Percentiles rank a stretch among this genome's conserved stretches.
Evolutionary conservation across 2,113 vertebrate species (phyloP).

Genomic region (Indri indri): DNA sequence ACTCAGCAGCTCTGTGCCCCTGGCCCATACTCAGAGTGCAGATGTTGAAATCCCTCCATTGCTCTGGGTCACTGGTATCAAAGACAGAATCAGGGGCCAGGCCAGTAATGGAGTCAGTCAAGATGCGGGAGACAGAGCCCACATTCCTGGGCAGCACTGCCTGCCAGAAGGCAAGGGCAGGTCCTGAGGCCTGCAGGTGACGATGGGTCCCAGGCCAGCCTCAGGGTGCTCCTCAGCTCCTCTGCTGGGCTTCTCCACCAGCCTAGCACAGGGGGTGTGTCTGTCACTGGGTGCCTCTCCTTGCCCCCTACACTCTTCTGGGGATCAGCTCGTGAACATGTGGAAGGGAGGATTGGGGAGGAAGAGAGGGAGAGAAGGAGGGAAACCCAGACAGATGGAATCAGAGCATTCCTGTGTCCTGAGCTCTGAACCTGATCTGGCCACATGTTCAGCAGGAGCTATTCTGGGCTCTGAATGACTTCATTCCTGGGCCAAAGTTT

Average conservation of each 20-base stretch:
- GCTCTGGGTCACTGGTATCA: slow-evolving; percentile 94
- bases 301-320: neutral
- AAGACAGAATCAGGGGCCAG: slow-evolving; percentile 87
- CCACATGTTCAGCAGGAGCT: neutral
- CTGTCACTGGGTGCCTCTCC: slow-evolving; percentile 85
- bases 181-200: slow-evolving; percentile 83
- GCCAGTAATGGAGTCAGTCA: slow-evolving; percentile 80
- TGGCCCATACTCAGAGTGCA: slow-evolving; percentile 87
- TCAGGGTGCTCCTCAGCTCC: neutral
- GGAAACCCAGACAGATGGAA: neutral
- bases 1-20: rapidly evolving
- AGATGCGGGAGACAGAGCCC: slow-evolving; percentile 80
- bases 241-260: slow-evolving; percentile 47
- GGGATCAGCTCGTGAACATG: slow-evolving; percentile 30
- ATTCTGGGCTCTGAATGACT: slow-evolving; percentile 76
- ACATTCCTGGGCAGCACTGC: slow-evolving; percentile 88
- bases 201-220: slow-evolving; percentile 84
- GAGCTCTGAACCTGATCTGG: neutral
- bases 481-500: slow-evolving; percentile 41
- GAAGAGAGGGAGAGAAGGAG: neutral
- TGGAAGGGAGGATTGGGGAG: rapidly evolving
- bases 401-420: neutral
- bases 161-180: slow-evolving; percentile 89
- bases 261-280: slow-evolving; percentile 80
- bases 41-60: slow-evolving; percentile 94